Base-by-base conservation (phyloP, 2,888 invertebrate species). In the Charanyca ferruginea region DNA sequence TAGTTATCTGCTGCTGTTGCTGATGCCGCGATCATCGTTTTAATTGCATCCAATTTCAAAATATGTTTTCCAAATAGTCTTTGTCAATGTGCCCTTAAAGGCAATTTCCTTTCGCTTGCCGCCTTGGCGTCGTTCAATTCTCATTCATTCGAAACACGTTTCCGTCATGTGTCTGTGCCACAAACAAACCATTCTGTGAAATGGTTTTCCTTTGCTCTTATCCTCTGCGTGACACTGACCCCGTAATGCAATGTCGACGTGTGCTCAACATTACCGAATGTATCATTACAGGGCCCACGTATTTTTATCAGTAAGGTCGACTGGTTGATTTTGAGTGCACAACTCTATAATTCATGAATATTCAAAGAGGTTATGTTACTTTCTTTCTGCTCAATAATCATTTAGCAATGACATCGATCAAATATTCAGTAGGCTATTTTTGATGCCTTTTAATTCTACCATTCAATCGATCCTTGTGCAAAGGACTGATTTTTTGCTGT, bases 221-320 rank as follows among this genome's bases (percentile, higher is more conserved):
- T 85, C 88, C 85, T 87, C 79, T 42, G 74, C 77, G 58, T 60
- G 92, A 87, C 94, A 93, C 91, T 94, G 94, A 93, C 93, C 92
- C 80, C 89, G 70, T 90, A 89, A 82, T 81, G 81, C 93, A 93
- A 93, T 92, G 93, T 82, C 90, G 85, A 84, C 87, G 67, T 84
- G 85, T 85, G 80, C 74, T 61, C 79, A 79, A 78, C 79, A 73
- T 81, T 80, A 76, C 83, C 80, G 78, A 85, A 85, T 84, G 77
- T 79, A 80, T 79, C 71, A 79, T 83, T 83, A 81, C 64, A 48
- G 68, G 83, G 85, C 71, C 54, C 66, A 77, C 83, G 65, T 78
- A 75, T 81, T 81, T n/a, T 85, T 84, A 83, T 81, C 83, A 86
- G 73, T 84, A 87, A 92, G 91, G 91, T 87, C 90, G 81, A 65